Base-by-base conservation (phyloP, 2,888 invertebrate genomes). In the Hartigia nigra region DNA sequence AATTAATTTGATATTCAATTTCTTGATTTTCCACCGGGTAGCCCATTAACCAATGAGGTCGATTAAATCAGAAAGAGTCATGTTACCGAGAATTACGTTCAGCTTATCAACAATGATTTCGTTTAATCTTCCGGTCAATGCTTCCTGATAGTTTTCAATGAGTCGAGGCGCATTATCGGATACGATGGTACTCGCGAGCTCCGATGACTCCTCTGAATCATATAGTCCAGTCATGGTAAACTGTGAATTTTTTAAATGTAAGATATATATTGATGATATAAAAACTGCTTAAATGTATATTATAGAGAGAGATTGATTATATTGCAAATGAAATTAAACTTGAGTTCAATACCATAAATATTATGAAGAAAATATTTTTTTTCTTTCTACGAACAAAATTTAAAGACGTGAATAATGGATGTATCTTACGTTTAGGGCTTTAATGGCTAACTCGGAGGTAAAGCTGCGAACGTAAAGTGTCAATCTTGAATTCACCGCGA, bases 341-440 rank as follows among this genome's bases (percentile, higher is more conserved):
- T 14, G 23, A 39, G 14, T 39, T 39, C 23, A 9, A 39, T 5
- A 39, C 9, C 2, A 39, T 39, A 23, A 23, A 39, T 39, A 14
- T 39, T 39, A 14, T 4, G 39, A 4, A 14, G 39, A 39, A 12
- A 39, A 39, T 39, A 39, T 39, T 39, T 39, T 39, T 39, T 39
- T 1, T 14, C 14, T 12, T 39, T 0, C 4, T 39, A 39, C 14
- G 4, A 39, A 39, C 14, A 12, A 14, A 39, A 39, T 39, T 4
- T 39, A 39, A 39, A 14, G 39, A 39, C 39, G 14, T 39, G 23
- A 23, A 39, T 39, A 39, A 39, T 39, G 23, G 0, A 23, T 39
- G 39, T 39, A 39, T 39, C 83, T 87, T 79, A 87, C 87, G 1
- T 77, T 2, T 0, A 86, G 74, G 5, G 1, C 31, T 2, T 11